Base-by-base conservation (phyloP, 30 jellyfish, hydroid and myxozoan genomes). In the Nemopilema nomurai region DNA sequence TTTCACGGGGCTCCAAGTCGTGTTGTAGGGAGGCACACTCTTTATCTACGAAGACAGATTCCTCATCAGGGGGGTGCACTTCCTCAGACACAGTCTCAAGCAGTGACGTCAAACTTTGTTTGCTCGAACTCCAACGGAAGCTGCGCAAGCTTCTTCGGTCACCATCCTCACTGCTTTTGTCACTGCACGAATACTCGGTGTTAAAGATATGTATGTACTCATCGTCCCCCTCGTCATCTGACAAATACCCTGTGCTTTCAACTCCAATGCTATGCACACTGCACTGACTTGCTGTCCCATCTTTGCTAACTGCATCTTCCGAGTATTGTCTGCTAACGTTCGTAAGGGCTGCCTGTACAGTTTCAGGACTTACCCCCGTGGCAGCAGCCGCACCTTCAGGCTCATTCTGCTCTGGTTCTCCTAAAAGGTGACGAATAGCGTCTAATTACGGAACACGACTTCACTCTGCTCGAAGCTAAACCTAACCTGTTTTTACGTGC, bases 201-300 rank as follows among this genome's bases (percentile, higher is more conserved):
- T 80, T 68, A 67, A 63, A 80, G 50, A 80, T 67, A 18, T 80
- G 89, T 23, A 63, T 28, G 32, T 18, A 65, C 8, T 73, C 83
- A 41, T 41, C 57, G 17, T 22, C 83, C 25, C 51, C 83, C 24
- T 80, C 89, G 52, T 32, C 69, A 26, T 80, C 89, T 18, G 80
- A 28, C 13, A 63, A 24, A 62, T 66, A 80, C 62, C 81, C 80
- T 22, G 64, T 21, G 49, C 81, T 80, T 65, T 32, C 89, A n/a
- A 80, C 65, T 41, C 68, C 89, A 1, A 49, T 66, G 31, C 76
- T 68, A 9, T 9, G 72, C 26, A 31, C 1, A 70, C 71, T 80
- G 75, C 65, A 28, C 65, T 76, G 86, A 28, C 86, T 76, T 32
- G 83, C 83, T 41, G 81, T 71, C 0, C 80, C 88, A 28, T 29